Conservation (phyloP, 30 jellyfish, hydroid and myxozoan genomes). For the Pelagia noctiluca region DNA sequence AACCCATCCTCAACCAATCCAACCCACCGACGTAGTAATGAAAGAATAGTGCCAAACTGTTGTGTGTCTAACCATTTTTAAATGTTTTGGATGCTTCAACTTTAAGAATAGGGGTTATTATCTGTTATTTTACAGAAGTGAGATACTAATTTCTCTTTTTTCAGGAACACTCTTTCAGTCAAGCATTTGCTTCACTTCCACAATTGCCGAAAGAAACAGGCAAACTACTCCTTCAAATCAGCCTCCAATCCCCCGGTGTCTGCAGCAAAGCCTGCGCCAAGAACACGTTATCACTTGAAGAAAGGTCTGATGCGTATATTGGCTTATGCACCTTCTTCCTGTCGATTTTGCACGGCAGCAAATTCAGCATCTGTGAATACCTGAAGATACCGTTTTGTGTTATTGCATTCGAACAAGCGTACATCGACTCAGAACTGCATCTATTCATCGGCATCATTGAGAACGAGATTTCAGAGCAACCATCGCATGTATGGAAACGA, state of each 20-base stretch:
- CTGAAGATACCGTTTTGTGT: constrained; percentile 72
- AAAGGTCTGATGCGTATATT: constrained; percentile 73
- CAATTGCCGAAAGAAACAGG: constrained; percentile 8
- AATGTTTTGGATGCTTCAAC: no score
- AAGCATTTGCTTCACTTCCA: constrained; percentile 51
- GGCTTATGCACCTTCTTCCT: constrained; percentile 69
- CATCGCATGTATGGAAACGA: constrained; percentile 48
- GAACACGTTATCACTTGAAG: constrained; percentile 53
- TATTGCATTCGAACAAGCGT: constrained; percentile 65
- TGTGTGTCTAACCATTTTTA: no score
- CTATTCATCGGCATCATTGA: constrained; percentile 66
- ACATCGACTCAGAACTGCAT: constrained; percentile 67
- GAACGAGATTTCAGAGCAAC: constrained; percentile 36
- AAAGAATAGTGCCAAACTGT: no score
- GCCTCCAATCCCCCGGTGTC: constrained; percentile 63
- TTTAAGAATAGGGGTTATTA: no score
- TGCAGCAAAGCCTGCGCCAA: constrained; percentile 64
- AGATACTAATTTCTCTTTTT: neutral
- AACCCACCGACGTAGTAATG: no score
- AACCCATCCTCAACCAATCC: no score
- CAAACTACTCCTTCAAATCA: constrained; percentile 36
- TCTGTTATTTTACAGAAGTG: no score
- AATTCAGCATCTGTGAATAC: constrained; percentile 25
- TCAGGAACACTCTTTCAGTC: constrained; percentile 53
- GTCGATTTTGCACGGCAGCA: constrained; percentile 50